Percentiles rank a stretch among this genome's conserved stretches.
These are phyloP conservation scores for Apodemus sylvaticus DNA, from an alignment of 2,113 vertebrate species.

Conservation along the genomic window DNA sequence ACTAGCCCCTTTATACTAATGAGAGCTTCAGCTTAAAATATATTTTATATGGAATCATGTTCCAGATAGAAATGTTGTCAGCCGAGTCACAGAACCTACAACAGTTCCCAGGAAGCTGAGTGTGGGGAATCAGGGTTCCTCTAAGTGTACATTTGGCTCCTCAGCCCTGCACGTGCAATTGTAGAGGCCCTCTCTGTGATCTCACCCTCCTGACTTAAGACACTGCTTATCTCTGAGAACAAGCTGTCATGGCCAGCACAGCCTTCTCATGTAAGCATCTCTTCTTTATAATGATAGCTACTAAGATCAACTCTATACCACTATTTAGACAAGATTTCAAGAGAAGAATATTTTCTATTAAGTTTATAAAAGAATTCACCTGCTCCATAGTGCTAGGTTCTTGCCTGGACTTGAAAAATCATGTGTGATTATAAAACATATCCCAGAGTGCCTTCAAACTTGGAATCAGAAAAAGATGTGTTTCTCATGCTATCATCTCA, in stretches of 20 bases:
- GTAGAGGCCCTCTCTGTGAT: neutral
- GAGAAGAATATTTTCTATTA: conserved; percentile 5
- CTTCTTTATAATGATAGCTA: neutral
- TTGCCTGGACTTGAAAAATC: conserved; percentile 11
- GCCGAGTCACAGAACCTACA: conserved; percentile 29
- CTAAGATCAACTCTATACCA: conserved; percentile 27
- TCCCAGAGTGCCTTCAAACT: conserved; percentile 41
- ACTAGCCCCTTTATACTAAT: conserved; percentile 6
- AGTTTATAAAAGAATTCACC: conserved; percentile 16
- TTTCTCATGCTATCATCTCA: conserved; percentile 33
- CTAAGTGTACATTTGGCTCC: neutral
- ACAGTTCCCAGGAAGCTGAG: neutral
- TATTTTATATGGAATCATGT: conserved; percentile 48
- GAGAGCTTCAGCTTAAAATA: conserved; percentile 52
- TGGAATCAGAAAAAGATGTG: neutral
- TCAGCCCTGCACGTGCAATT: neutral
- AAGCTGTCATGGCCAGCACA: neutral
- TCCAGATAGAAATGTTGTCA: conserved; percentile 52
- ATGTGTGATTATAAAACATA: conserved; percentile 32
- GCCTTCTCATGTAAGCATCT: neutral
- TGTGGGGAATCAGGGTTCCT: neutral
- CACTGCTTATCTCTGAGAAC: neutral
- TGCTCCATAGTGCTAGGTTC: neutral
- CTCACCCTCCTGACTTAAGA: neutral
- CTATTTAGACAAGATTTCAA: neutral